phyloP scores from a whole-genome alignment of 2,797 vertebrate species.

The Spinus pinus region DNA sequence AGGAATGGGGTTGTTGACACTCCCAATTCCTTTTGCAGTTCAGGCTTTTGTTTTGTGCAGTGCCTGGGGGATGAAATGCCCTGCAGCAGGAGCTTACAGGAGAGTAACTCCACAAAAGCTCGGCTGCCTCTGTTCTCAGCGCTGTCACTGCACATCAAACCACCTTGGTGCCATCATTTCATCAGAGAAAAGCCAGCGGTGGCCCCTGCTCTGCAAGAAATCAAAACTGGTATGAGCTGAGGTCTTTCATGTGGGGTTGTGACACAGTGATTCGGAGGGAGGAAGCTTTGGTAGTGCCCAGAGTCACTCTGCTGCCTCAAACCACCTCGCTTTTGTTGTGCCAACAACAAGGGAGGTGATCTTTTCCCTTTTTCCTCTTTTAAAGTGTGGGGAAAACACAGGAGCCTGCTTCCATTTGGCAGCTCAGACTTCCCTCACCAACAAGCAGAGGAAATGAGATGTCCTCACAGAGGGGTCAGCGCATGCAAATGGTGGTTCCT shows the following conservation, averaged over 20 bases:
- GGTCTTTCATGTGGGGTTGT: not conserved
- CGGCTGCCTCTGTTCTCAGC: not conserved
- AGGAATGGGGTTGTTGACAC: not conserved
- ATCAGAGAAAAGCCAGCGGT: not conserved
- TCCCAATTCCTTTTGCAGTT: not conserved
- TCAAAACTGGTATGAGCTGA: not conserved
- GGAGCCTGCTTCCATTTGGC: not conserved
- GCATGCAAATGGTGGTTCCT: not conserved
- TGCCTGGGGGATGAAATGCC: not conserved
- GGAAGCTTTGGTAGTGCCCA: not conserved
- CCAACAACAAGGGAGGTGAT: not conserved
- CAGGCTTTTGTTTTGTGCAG: not conserved
- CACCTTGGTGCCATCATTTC: not conserved
- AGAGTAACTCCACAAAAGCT: not conserved
- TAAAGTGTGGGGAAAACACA: not conserved
- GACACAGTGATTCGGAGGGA: not conserved
- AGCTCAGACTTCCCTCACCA: not conserved
- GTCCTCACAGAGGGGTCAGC: not conserved
- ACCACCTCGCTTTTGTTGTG: not conserved
- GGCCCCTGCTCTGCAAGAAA: not conserved
- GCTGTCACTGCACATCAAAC: not conserved
- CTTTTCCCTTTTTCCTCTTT: not conserved
- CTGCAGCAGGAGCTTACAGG: not conserved
- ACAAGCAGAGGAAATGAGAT: not conserved
- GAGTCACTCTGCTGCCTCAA: not conserved